Evolutionary conservation across 2,888 invertebrate species (phyloP).

Genomic region (Melieria picta): DNA sequence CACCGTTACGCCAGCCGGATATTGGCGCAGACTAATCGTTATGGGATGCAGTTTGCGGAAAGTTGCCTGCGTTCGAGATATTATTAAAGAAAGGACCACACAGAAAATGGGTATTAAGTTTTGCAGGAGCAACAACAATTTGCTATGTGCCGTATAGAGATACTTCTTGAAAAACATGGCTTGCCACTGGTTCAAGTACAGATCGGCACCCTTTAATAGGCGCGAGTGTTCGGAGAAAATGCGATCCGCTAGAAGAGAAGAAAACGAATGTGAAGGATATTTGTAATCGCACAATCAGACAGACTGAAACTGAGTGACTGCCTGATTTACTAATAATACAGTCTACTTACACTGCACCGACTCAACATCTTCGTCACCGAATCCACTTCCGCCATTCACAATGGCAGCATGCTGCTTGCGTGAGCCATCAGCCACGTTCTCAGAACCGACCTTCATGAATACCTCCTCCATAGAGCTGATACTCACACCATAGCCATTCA

Average conservation of each 20-base stretch:
- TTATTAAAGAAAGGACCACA: slow-evolving; percentile 72
- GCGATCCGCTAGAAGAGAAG: slow-evolving; percentile 53
- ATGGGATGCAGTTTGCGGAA: slow-evolving; percentile 68
- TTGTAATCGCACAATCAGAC: too few species aligned
- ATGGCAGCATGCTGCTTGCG: too few species aligned
- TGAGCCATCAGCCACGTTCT: slow-evolving; percentile 48
- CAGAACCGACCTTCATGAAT: slow-evolving; percentile 78
- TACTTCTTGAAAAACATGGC: slow-evolving; percentile 77
- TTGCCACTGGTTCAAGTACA: slow-evolving; percentile 71
- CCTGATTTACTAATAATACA: too few species aligned
- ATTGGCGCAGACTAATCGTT: slow-evolving; percentile 49
- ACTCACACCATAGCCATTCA: slow-evolving; percentile 83
- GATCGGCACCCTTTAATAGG: slow-evolving; percentile 50
- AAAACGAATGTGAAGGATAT: neutral
- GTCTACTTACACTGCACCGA: slow-evolving; percentile 56
- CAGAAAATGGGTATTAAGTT: slow-evolving; percentile 76
- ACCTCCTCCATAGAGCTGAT: slow-evolving; percentile 92
- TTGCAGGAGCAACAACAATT: slow-evolving; percentile 74
- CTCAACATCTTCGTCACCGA: slow-evolving; percentile 50
- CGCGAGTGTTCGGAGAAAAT: slow-evolving; percentile 53
- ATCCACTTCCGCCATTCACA: slow-evolving; percentile 44
- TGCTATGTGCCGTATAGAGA: slow-evolving; percentile 75
- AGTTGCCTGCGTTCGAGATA: slow-evolving; percentile 67
- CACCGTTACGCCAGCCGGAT: slow-evolving; percentile 53
- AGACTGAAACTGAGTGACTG: too few species aligned